These are phyloP conservation scores for Sebastolobus alascanus DNA, from an alignment of 2,797 vertebrate species.

Conservation along the genomic window DNA sequence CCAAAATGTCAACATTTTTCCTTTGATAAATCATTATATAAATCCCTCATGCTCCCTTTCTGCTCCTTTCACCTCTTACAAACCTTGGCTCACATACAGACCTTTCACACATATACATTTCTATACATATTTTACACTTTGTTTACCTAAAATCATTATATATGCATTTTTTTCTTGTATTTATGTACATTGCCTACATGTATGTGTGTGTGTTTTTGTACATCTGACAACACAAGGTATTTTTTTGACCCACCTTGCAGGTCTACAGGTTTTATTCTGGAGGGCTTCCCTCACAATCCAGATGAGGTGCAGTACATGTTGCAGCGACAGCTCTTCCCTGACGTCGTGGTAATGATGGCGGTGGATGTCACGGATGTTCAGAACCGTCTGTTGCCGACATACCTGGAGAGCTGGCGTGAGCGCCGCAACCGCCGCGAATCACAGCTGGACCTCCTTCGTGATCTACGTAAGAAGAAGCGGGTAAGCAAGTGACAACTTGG, in stretches of 20 bases:
- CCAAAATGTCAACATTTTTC: neutral
- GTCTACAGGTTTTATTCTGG: conserved; percentile 94
- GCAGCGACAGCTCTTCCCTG: conserved; percentile 89
- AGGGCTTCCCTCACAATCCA: conserved; percentile 90
- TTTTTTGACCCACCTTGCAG: conserved; percentile 59
- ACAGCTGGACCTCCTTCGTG: conserved; percentile 80
- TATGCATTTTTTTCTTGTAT: neutral
- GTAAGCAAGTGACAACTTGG: conserved; percentile 72
- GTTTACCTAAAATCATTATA: neutral
- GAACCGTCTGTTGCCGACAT: conserved; percentile 86
- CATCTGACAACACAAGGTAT: neutral
- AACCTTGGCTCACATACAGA: neutral
- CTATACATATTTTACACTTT: neutral
- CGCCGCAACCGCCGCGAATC: conserved; percentile 72
- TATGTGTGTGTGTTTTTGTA: neutral
- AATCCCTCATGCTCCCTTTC: neutral
- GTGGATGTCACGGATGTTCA: conserved; percentile 85
- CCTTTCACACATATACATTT: neutral
- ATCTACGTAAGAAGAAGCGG: conserved; percentile 85
- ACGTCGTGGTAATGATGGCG: conserved; percentile 84
- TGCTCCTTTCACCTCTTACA: neutral
- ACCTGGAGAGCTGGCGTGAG: conserved; percentile 86
- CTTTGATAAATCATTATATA: neutral
- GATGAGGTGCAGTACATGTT: conserved; percentile 89
- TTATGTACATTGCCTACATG: no score